Conservation (phyloP, 2,113 vertebrate genomes). For the Callionymus lyra region DNA sequence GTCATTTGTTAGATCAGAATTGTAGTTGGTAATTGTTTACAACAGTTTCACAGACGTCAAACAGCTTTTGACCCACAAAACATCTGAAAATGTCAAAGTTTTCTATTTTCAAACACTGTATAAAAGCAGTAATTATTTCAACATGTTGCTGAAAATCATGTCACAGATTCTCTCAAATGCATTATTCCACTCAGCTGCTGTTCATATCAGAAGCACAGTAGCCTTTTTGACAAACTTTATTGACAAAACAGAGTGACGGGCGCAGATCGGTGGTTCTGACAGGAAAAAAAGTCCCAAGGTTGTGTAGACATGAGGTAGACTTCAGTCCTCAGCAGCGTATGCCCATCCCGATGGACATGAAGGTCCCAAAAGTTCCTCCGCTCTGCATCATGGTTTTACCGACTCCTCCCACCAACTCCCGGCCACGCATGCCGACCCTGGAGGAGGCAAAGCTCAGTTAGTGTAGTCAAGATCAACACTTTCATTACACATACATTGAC, state of each 20-base stretch:
- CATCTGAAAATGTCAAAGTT: too few relatives aligned
- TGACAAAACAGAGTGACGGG: conserved; percentile 28
- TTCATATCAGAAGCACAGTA: too few relatives aligned
- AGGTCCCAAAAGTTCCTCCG: conserved; percentile 93
- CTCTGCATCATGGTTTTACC: conserved; percentile 99
- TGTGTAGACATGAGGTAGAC: neutral
- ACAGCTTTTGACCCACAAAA: too few relatives aligned
- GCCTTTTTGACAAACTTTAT: conserved; percentile 36
- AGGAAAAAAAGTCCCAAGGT: conserved; percentile 37
- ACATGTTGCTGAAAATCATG: neutral
- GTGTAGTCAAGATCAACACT: too few relatives aligned
- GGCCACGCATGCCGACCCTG: conserved; percentile 94
- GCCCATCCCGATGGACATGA: conserved; percentile 98
- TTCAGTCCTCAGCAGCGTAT: conserved; percentile 77
- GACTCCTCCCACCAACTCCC: conserved; percentile 94
- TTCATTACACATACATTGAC: too few relatives aligned
- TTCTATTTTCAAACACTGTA: too few relatives aligned
- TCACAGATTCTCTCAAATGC: neutral
- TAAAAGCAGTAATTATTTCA: neutral
- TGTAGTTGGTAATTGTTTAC: too few relatives aligned
- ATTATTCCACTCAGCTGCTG: neutral
- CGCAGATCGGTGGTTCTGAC: neutral
- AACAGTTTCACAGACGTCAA: too few relatives aligned
- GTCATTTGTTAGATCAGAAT: too few relatives aligned
- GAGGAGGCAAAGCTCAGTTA: conserved; percentile 1